Evolutionary conservation across 2,888 invertebrate species (phyloP).

Genomic region (Parnassius mnemosyne): DNA sequence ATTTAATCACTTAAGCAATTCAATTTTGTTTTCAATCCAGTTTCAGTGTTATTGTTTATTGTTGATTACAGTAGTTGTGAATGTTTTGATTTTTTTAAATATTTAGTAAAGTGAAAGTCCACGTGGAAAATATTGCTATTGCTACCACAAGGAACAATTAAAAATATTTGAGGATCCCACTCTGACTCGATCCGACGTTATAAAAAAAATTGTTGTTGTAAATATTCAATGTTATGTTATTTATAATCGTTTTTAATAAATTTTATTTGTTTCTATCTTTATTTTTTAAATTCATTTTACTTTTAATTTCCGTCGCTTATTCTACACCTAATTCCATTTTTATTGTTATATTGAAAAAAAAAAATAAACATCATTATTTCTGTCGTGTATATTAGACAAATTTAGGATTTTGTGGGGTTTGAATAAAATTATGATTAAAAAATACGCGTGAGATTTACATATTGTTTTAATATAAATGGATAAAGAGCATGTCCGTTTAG

Average conservation of each 20-base stretch:
- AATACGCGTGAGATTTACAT: not conserved
- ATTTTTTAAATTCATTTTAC: constrained; percentile 36
- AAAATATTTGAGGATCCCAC: no score
- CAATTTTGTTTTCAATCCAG: not conserved
- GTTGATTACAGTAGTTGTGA: not conserved
- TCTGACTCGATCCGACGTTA: constrained; percentile 34
- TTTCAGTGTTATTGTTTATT: constrained; percentile 1
- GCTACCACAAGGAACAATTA: no score
- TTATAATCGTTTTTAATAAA: constrained; percentile 53
- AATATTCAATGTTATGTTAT: constrained; percentile 67
- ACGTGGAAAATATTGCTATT: no score
- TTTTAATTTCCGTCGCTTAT: constrained; percentile 16
- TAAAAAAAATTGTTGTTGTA: constrained; percentile 66
- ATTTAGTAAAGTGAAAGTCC: no score
- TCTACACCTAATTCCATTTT: not conserved
- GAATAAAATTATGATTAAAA: constrained; percentile 2
- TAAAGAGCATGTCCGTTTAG: not conserved
- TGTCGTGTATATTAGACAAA: not conserved
- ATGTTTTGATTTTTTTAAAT: no score
- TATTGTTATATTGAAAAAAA: not conserved
- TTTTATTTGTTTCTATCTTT: constrained; percentile 52
- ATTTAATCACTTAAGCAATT: not conserved
- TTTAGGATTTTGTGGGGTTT: constrained; percentile 15
- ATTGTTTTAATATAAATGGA: not conserved
- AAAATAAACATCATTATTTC: not conserved